phyloP scores from a whole-genome alignment of 2,797 vertebrate genomes.

The Cheirogaleus major region DNA sequence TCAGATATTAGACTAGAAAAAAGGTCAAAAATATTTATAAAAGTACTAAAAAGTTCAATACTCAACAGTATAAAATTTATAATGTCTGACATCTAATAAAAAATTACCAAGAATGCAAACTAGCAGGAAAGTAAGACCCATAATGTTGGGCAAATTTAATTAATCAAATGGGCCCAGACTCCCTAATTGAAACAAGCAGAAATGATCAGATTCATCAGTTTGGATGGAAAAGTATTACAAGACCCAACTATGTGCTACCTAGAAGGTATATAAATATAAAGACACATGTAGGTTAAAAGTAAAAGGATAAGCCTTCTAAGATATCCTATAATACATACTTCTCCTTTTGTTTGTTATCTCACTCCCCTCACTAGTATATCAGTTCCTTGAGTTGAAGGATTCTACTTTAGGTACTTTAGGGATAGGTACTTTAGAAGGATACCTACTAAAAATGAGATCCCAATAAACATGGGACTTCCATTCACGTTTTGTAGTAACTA shows the following conservation, averaged over 20 bases:
- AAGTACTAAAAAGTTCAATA: neutral
- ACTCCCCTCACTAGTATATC: neutral
- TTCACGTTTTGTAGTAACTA: neutral
- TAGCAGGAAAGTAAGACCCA: neutral
- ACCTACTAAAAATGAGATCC: neutral
- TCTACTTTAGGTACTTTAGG: neutral
- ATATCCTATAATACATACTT: neutral
- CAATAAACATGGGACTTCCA: neutral
- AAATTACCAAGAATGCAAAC: neutral
- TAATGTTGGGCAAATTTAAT: neutral
- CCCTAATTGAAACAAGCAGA: neutral
- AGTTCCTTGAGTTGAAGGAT: neutral
- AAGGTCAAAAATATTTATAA: neutral
- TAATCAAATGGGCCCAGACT: neutral
- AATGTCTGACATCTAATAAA: neutral
- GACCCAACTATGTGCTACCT: neutral
- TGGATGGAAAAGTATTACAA: neutral
- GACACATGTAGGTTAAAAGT: neutral
- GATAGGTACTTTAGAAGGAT: too few species aligned
- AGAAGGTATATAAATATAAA: neutral
- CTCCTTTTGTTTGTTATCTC: neutral
- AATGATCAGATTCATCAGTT: neutral
- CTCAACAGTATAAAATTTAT: neutral
- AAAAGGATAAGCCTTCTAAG: neutral
- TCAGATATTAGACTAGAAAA: neutral